Conservation (phyloP, 2,113 vertebrate genomes). For the Pygoscelis adeliae region DNA sequence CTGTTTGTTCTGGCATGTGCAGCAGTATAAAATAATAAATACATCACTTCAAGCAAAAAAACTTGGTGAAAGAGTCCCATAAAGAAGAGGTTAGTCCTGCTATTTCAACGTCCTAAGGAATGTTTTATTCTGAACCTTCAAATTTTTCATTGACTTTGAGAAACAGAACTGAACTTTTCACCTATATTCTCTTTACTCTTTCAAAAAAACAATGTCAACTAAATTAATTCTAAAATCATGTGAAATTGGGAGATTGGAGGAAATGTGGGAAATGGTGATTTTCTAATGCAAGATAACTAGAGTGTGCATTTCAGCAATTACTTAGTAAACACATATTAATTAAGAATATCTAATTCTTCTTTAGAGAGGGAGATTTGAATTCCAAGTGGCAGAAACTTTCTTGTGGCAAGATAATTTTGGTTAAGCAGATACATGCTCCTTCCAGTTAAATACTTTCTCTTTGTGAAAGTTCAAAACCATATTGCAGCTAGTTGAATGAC, state of each 20-base stretch:
- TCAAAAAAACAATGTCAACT: background rate
- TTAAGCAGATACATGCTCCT: background rate
- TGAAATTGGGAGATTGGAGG: background rate
- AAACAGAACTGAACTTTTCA: background rate
- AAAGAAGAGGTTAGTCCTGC: background rate
- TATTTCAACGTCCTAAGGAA: background rate
- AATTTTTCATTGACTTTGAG: background rate
- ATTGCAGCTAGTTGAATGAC: background rate
- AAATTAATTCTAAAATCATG: background rate
- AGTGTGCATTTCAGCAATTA: background rate
- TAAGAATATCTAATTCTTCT: background rate
- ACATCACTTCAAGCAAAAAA: background rate
- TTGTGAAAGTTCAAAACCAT: background rate
- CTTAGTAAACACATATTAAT: background rate
- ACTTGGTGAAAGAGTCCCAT: background rate
- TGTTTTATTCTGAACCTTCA: background rate
- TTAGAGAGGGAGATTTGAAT: background rate
- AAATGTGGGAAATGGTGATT: accelerated
- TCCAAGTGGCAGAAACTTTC: background rate
- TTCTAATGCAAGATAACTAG: background rate
- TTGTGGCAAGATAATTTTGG: background rate
- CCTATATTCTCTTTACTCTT: background rate
- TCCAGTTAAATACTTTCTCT: background rate
- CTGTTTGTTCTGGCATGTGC: background rate
- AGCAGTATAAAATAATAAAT: background rate